Percentiles rank a stretch among this genome's conserved stretches.
These are phyloP conservation scores for Aldrovandia affinis DNA, from an alignment of 2,797 vertebrate species.

Conservation along the genomic window DNA sequence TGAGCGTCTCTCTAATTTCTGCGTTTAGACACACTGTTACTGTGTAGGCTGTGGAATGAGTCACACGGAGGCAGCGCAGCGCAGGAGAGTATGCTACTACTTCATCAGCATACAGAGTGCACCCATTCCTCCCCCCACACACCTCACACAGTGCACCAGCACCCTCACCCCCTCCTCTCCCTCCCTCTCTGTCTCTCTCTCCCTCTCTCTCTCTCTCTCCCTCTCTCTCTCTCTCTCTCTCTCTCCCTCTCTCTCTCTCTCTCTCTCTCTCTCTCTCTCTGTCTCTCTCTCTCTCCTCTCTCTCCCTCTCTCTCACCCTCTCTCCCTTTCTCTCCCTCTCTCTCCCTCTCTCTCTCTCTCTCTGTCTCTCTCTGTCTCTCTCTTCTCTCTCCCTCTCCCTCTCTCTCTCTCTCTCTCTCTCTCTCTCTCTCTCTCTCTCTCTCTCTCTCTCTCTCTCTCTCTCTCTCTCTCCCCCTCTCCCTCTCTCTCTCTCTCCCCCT, in stretches of 20 bases:
- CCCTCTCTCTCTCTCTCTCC: background rate
- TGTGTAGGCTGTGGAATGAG: slow-evolving; percentile 21
- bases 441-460: background rate
- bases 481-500: no score
- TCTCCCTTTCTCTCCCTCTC: background rate
- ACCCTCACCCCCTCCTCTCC: background rate
- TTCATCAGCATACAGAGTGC: slow-evolving; percentile 27
- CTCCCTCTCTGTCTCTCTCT: background rate
- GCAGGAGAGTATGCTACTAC: slow-evolving; percentile 40
- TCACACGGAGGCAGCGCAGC: slow-evolving; percentile 70
- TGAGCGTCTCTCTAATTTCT: slow-evolving; percentile 24
- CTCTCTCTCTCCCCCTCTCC: background rate
- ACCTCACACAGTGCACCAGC: background rate
- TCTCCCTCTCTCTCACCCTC: background rate
- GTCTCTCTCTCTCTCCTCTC: background rate
- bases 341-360: background rate
- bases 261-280: background rate
- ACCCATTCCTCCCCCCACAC: background rate
- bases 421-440: background rate
- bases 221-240: background rate
- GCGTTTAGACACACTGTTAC: slow-evolving; percentile 19
- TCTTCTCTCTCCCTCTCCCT: background rate
- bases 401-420: background rate
- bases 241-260: background rate
- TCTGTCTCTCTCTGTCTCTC: background rate